Evolutionary conservation across 2,797 vertebrate genomes (phyloP).

Genomic region (Bradypodion ventrale): DNA sequence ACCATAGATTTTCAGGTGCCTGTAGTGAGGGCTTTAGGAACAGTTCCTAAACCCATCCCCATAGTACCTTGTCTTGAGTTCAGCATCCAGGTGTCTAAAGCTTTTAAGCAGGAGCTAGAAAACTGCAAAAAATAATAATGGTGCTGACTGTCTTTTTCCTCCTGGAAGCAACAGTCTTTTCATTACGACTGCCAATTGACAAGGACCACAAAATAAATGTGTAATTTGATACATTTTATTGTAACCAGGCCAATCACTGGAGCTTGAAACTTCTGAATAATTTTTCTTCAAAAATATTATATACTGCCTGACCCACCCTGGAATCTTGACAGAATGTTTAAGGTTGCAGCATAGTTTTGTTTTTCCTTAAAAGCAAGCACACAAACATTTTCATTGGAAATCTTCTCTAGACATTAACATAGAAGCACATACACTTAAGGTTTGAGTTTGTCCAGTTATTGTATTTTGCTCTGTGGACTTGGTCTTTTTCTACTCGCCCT

Average conservation of each 20-base stretch:
- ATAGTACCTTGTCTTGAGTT: too few species aligned
- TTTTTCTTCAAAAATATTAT: too few species aligned
- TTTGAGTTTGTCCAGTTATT: neutral
- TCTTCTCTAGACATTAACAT: neutral
- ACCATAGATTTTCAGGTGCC: neutral
- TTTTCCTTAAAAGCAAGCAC: neutral
- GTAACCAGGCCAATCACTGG: neutral
- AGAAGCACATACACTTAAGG: neutral
- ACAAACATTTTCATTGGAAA: neutral
- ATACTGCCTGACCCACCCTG: neutral
- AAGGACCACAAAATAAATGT: neutral
- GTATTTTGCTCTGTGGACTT: neutral
- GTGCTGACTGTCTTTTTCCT: neutral
- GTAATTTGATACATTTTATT: neutral
- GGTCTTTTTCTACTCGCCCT: neutral
- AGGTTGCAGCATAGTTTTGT: neutral
- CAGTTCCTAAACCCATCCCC: neutral
- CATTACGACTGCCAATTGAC: neutral
- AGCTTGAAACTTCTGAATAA: neutral
- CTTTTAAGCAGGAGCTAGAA: neutral
- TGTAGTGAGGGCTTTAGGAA: too few species aligned
- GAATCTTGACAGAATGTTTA: neutral
- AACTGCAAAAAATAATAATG: too few species aligned
- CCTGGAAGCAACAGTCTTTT: neutral
- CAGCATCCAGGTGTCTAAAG: too few species aligned